Base-by-base conservation (phyloP, 1,140 invertebrate genomes). In the Papilio glaucus region DNA sequence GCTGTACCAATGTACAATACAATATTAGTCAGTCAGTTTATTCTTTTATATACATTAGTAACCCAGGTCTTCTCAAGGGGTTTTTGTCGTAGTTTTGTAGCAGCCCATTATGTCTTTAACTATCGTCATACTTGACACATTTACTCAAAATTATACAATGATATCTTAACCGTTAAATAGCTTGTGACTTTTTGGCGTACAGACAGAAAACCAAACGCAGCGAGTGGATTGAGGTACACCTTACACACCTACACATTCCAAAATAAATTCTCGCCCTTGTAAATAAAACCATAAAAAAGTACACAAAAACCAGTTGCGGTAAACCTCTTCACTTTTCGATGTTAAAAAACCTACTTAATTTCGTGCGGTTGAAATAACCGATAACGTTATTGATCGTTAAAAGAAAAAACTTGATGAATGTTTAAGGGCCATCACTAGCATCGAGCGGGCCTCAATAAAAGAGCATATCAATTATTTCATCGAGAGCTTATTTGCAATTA, bases 401-500 rank as follows among this genome's bases (percentile, higher is more conserved):
- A 33, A 33, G 6, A 45, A 45, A 49, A 49, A 49, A 21, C 45
- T 18, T 9, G 29, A 33, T 33, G 29, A 33, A 33, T 33, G 45
- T 49, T 49, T 49, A 49, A 49, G 45, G 6, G 45, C 45, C 45
- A 49, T 49, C 45, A 49, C 45, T 49, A 49, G 45, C 45, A 61
- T n/a, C 13, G 24, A 62, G n/a, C 29, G 29, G 29, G 29, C 12
- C 60, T 62, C n/a, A 38, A 62, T 62, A 37, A 62, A 62, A 62
- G 61, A 37, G n/a, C 26, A 12, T 5, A 60, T 60, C 18, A 60
- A 60, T 60, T 60, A 60, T 24, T 60, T 38, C 15, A 37, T 62
- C 61, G 61, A 62, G 61, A 37, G 29, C 38, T 37, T 37, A 37
- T 62, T 62, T 62, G 29, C 61, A 62, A 62, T 62, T 62, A 62